Evolutionary conservation across 2,888 invertebrate genomes (phyloP).

Genomic region (Phrixothrix hirtus): DNA sequence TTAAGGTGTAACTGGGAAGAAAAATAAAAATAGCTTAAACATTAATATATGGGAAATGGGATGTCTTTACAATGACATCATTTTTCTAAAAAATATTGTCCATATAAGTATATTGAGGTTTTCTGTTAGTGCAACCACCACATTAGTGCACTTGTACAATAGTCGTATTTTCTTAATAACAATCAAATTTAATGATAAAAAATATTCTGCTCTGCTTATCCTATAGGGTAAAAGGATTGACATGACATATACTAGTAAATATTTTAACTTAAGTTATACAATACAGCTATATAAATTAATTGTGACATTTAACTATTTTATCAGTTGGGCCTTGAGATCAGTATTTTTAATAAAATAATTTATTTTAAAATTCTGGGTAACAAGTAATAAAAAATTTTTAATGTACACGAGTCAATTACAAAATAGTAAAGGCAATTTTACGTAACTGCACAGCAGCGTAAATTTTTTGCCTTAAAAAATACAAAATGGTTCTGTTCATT

Average conservation of each 20-base stretch:
- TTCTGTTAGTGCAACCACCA: slow-evolving; percentile 20
- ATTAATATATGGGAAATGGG: too few relatives aligned
- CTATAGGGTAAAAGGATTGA: slow-evolving; percentile 46
- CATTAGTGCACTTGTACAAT: slow-evolving; percentile 8
- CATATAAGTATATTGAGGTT: slow-evolving; percentile 34
- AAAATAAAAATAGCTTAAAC: slow-evolving; percentile 10
- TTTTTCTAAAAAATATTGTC: slow-evolving; percentile 36
- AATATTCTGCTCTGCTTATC: slow-evolving; percentile 55
- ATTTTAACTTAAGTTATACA: slow-evolving; percentile 44
- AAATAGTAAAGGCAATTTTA: background rate
- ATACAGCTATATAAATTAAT: slow-evolving; percentile 39
- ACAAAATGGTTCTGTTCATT: too few relatives aligned
- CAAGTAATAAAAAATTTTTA: slow-evolving; percentile 2
- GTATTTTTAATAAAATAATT: slow-evolving; percentile 2
- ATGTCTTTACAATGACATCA: too few relatives aligned
- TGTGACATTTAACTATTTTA: slow-evolving; percentile 20
- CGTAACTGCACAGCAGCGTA: slow-evolving; percentile 4
- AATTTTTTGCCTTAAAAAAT: background rate
- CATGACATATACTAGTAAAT: slow-evolving; percentile 45
- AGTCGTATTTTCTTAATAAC: slow-evolving; percentile 12
- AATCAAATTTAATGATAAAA: slow-evolving; percentile 43
- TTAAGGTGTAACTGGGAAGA: slow-evolving; percentile 14
- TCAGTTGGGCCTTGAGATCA: slow-evolving; percentile 15
- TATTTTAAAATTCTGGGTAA: slow-evolving; percentile 2
- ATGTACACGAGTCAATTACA: background rate